A percentile compares a stretch with the other conserved stretches of the same genome.
phyloP scores from a whole-genome alignment of 1,140 invertebrate genomes.

The Melitaea cinxia region DNA sequence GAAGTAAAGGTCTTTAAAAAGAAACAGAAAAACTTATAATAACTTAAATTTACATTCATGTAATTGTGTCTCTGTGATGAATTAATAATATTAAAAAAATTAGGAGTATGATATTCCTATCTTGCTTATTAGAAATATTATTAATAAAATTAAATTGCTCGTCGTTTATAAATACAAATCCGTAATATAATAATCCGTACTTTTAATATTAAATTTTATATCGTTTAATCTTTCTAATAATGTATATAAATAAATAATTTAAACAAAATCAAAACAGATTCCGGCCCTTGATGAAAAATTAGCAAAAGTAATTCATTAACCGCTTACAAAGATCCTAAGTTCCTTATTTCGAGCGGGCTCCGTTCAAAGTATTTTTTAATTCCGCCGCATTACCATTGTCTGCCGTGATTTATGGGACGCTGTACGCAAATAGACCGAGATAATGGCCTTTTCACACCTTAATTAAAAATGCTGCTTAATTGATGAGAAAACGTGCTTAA shows the following conservation, averaged over 20 bases:
- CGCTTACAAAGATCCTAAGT: slow-evolving; percentile 71
- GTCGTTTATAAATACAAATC: no score
- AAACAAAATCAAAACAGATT: slow-evolving; percentile 25
- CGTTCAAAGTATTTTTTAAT: slow-evolving; percentile 77
- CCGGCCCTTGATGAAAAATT: slow-evolving; percentile 63
- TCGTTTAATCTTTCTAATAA: no score
- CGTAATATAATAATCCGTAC: no score
- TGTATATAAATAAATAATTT: not conserved
- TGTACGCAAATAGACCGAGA: slow-evolving; percentile 63
- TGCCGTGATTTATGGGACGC: slow-evolving; percentile 68
- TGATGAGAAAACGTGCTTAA: slow-evolving; percentile 50
- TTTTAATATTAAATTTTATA: no score
- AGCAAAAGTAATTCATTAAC: slow-evolving; percentile 78
- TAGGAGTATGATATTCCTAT: no score
- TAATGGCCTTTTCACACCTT: slow-evolving; percentile 73
- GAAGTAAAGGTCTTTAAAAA: no score
- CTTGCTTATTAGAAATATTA: no score
- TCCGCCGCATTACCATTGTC: slow-evolving; percentile 75
- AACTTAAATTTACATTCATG: no score
- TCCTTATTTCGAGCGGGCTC: slow-evolving; percentile 71
- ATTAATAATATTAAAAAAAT: no score
- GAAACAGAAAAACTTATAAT: no score
- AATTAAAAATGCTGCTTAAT: slow-evolving; percentile 69
- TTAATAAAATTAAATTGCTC: no score
- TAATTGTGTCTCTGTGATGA: no score